Percentiles rank a stretch among this genome's conserved stretches.
Conservation (phyloP, 2,888 invertebrate species). For the Ichneumon xanthorius region DNA sequence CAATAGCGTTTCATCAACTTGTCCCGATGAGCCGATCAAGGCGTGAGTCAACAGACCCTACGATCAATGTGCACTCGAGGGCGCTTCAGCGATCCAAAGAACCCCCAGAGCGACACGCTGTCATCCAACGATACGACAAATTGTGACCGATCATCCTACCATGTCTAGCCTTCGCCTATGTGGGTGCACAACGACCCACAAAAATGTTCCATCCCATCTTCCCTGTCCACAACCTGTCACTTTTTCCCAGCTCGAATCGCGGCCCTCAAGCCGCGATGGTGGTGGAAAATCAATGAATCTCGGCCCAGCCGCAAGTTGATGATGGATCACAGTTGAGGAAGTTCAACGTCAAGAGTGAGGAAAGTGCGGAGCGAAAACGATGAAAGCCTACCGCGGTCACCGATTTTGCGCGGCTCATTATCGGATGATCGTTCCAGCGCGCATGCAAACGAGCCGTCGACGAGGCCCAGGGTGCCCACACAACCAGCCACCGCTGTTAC, state of each 20-base stretch:
- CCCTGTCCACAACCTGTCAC: conserved; percentile 26
- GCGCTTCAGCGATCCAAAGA: not conserved
- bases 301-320: not conserved
- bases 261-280: too few species aligned
- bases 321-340: not conserved
- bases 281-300: not conserved
- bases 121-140: not conserved
- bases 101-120: not conserved
- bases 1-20: too few species aligned
- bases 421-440: conserved; percentile 58
- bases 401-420: conserved; percentile 59
- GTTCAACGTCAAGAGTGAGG: not conserved
- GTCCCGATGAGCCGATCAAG: not conserved
- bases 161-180: not conserved
- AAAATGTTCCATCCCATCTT: conserved; percentile 20
- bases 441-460: conserved; percentile 62
- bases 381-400: conserved; percentile 11
- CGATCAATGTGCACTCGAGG: not conserved
- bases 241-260: conserved; percentile 13
- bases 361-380: too few species aligned
- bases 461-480: conserved; percentile 34
- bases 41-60: not conserved
- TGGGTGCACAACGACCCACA: too few species aligned
- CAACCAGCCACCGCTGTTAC: conserved; percentile 28
- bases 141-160: conserved; percentile 27